Evolutionary conservation across 2,797 vertebrate genomes (phyloP).

Genomic region (Graptemys geographica): DNA sequence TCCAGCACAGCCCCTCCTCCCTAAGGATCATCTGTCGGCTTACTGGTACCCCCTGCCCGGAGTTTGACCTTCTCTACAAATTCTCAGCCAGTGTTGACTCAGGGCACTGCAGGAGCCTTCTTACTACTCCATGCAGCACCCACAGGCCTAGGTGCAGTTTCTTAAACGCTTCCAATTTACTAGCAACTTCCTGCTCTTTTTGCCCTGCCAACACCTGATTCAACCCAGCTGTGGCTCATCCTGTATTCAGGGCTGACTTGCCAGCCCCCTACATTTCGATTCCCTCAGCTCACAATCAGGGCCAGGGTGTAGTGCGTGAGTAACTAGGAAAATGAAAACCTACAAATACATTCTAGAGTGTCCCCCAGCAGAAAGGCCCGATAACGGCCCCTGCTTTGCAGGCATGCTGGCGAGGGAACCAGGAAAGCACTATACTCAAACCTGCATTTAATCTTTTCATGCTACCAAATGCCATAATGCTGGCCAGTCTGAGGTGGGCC

Average conservation of each 20-base stretch:
- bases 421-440: background rate
- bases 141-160: background rate
- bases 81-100: background rate
- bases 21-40: background rate
- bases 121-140: background rate
- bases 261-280: background rate
- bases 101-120: background rate
- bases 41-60: background rate
- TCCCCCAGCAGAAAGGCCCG: too few relatives aligned
- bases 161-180: background rate
- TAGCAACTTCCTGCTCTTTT: background rate
- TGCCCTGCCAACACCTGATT: background rate
- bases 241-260: background rate
- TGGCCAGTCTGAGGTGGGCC: background rate
- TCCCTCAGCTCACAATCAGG: background rate
- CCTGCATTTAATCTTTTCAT: background rate
- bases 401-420: background rate
- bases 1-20: background rate
- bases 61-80: background rate
- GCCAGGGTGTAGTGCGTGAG: background rate
- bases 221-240: background rate
- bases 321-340: background rate
- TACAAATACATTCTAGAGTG: too few relatives aligned
- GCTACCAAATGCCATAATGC: background rate
- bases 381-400: background rate